These are phyloP conservation scores for Wasmannia auropunctata DNA, from an alignment of 1,140 invertebrate species.

Conservation along the genomic window DNA sequence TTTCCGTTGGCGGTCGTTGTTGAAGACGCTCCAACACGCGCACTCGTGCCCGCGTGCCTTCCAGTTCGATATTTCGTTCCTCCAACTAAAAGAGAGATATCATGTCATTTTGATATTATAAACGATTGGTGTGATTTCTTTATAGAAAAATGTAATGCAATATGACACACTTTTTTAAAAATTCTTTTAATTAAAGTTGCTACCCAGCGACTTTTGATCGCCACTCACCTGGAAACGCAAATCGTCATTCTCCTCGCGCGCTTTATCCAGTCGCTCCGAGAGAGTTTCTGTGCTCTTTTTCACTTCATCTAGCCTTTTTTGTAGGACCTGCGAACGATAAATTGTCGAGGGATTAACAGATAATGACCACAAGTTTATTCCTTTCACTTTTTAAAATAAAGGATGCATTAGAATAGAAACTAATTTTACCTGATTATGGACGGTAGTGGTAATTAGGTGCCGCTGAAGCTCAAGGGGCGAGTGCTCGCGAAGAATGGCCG, in stretches of 20 bases:
- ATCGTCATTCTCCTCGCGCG: slow-evolving; percentile 92
- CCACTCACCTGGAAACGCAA: slow-evolving; percentile 90
- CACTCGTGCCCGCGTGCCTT: slow-evolving; percentile 91
- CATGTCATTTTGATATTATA: neutral
- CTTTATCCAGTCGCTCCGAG: slow-evolving; percentile 89
- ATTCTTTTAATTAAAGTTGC: neutral
- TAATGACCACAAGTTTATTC: neutral
- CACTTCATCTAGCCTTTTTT: slow-evolving; percentile 88
- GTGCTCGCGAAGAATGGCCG: slow-evolving; percentile 92
- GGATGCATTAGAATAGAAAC: neutral
- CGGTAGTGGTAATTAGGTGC: slow-evolving; percentile 92
- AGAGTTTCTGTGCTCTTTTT: slow-evolving; percentile 88
- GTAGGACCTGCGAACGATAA: slow-evolving; percentile 87
- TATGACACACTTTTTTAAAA: neutral
- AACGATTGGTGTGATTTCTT: too few species aligned
- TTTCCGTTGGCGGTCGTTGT: slow-evolving; percentile 78
- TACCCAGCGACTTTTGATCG: neutral
- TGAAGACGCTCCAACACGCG: slow-evolving; percentile 88
- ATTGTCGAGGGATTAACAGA: neutral
- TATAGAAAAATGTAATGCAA: neutral
- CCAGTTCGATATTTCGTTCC: slow-evolving; percentile 92
- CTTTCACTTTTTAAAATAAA: slow-evolving; percentile 4
- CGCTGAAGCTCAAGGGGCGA: slow-evolving; percentile 93
- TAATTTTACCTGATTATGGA: slow-evolving; percentile 91
- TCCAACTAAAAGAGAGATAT: slow-evolving; percentile 87